Percentiles rank a stretch among this genome's conserved stretches.
Conservation (phyloP, 2,888 invertebrate species). For the Seira ritae region DNA sequence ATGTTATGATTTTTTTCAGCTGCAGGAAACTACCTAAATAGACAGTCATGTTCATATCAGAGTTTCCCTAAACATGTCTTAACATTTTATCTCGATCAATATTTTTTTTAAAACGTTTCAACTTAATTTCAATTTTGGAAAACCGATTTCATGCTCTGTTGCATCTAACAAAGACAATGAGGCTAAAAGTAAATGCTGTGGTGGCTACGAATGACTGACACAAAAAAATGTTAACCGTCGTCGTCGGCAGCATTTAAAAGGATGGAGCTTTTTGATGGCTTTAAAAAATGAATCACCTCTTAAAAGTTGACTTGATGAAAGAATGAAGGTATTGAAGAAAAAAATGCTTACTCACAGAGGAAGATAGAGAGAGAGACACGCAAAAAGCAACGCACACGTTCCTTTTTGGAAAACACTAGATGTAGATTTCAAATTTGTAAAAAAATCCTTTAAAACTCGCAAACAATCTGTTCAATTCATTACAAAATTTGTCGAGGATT, state of each 20-base stretch:
- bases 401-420: not conserved
- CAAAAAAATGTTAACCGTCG: not conserved
- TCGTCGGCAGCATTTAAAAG: not conserved
- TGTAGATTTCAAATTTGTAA: not conserved
- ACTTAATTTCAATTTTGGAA: not conserved
- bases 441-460: not conserved
- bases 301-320: not conserved
- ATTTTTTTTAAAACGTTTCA: not conserved
- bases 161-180: not conserved
- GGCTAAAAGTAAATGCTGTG: not conserved
- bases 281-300: not conserved
- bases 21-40: not conserved
- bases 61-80: not conserved
- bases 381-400: conserved; percentile 9
- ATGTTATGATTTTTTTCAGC: not conserved
- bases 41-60: not conserved
- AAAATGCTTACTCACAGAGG: not conserved
- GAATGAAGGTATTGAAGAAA: not conserved
- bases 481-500: not conserved
- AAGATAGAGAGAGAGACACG: no score
- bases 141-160: not conserved
- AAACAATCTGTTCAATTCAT: conserved; percentile 10
- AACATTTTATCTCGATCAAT: not conserved
- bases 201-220: not conserved
- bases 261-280: not conserved